A percentile compares a stretch with the other conserved stretches of the same genome.
Evolutionary conservation across 2,888 invertebrate species (phyloP).

Genomic region (Cephus pulcher): DNA sequence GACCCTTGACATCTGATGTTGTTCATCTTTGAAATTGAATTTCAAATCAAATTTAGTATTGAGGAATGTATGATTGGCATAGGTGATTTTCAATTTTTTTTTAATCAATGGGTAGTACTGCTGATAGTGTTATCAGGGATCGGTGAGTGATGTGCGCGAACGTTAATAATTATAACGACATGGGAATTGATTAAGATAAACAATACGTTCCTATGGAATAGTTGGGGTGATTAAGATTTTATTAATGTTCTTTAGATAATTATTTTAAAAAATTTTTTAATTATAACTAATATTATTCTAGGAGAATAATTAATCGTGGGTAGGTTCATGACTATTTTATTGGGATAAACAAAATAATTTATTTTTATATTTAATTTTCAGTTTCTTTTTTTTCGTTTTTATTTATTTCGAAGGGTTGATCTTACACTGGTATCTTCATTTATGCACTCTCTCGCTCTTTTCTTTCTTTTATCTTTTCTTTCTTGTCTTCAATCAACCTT

Average conservation of each 20-base stretch:
- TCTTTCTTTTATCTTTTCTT: too few relatives aligned
- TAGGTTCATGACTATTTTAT: too few relatives aligned
- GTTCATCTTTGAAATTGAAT: neutral
- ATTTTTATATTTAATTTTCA: too few relatives aligned
- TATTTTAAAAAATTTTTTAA: neutral
- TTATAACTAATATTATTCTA: too few relatives aligned
- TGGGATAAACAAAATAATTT: too few relatives aligned
- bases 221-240: neutral
- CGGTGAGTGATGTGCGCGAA: neutral
- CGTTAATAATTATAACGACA: neutral
- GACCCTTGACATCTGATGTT: neutral
- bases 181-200: neutral
- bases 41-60: too few relatives aligned
- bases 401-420: too few relatives aligned
- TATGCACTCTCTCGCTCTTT: too few relatives aligned
- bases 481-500: neutral
- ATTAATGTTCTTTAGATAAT: neutral
- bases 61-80: too few relatives aligned
- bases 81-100: neutral
- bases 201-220: neutral
- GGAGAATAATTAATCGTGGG: too few relatives aligned
- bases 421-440: too few relatives aligned
- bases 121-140: neutral
- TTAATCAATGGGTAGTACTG: neutral
- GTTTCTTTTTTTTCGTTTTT: too few relatives aligned